Conservation (phyloP, 2,113 vertebrate genomes). For the Pseudopodoces humilis region DNA sequence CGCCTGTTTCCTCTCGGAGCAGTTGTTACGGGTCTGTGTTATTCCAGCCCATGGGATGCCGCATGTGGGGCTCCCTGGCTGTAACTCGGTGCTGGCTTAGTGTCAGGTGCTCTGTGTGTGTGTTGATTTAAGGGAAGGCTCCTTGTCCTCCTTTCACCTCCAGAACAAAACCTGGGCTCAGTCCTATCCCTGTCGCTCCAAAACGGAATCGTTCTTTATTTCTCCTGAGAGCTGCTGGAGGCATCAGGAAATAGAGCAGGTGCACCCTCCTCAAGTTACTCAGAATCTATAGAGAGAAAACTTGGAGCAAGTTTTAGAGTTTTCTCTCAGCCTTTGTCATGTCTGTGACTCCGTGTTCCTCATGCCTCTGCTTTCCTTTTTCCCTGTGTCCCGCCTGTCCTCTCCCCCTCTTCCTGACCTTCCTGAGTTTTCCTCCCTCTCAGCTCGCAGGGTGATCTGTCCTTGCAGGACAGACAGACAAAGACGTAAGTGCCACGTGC, state of each 20-base stretch:
- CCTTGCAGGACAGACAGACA: not conserved
- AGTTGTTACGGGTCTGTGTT: not conserved
- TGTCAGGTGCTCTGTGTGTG: not conserved
- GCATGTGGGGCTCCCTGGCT: not conserved
- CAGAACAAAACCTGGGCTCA: not conserved
- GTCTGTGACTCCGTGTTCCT: not conserved
- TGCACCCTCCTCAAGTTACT: not conserved
- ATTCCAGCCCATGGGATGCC: not conserved
- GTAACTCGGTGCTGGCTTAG: not conserved
- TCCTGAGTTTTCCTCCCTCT: not conserved
- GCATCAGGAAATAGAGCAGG: not conserved
- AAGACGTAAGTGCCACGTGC: not conserved
- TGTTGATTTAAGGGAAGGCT: not conserved
- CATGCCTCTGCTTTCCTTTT: not conserved
- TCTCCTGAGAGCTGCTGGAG: not conserved
- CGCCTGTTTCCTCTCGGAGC: not conserved
- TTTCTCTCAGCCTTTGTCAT: not conserved
- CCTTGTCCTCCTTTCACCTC: not conserved
- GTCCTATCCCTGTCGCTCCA: too few species aligned
- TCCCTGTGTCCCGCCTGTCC: rapidly evolving
- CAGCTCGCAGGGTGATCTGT: not conserved
- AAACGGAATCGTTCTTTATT: rapidly evolving
- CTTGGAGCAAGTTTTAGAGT: not conserved
- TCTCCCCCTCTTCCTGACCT: not conserved
- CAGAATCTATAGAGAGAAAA: not conserved